Base-by-base conservation (phyloP, 2,797 vertebrate species). In the Paguma larvata region DNA sequence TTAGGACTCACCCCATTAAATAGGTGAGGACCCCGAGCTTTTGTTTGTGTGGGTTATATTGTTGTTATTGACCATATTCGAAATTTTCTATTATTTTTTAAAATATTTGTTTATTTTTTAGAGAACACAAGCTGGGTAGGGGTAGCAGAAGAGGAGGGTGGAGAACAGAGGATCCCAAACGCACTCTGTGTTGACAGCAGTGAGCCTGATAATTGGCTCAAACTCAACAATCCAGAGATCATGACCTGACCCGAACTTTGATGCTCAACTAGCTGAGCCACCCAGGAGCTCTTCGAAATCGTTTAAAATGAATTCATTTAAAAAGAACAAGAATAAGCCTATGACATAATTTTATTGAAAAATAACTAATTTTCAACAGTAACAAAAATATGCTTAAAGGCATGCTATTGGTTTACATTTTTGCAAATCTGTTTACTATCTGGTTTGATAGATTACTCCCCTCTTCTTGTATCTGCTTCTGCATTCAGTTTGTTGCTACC, bases 321-420 rank as follows among this genome's bases (percentile, higher is more conserved):
- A 44, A 44, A 84, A 83, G 80, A 86, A 73, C 59, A 96, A 48
- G 32, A 89, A 77, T 25, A 46, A 80, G 44, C 6, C 34, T 32
- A 68, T 88, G 65, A 46, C 27, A 11, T 32, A 34, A 63, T 56
- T 95, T 77, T 77, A 63, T 94, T 83, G 46, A 92, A 73, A 89
- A 93, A 30, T 16, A 73, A 41, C 63, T 62, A 12, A 85, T 88
- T 82, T 94, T 65, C 63, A 34, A 38, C 67, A 41, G 46, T 46
- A 85, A 30, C 27, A 27, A 32, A 85, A 53, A 10, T 34, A 25
- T 68, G 72, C 27, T 38, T n/a, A 32, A 19, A 86, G n/a, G 18
- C 63, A 48, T 56, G 9, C 41, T 68, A 19, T 16, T 67, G n/a
- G 38, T 34, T 94, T 75, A 73, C n/a, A 5, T 48, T 51, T 89